phyloP scores from a whole-genome alignment of 2,797 vertebrate genomes.

The Cirrhinus mrigala region DNA sequence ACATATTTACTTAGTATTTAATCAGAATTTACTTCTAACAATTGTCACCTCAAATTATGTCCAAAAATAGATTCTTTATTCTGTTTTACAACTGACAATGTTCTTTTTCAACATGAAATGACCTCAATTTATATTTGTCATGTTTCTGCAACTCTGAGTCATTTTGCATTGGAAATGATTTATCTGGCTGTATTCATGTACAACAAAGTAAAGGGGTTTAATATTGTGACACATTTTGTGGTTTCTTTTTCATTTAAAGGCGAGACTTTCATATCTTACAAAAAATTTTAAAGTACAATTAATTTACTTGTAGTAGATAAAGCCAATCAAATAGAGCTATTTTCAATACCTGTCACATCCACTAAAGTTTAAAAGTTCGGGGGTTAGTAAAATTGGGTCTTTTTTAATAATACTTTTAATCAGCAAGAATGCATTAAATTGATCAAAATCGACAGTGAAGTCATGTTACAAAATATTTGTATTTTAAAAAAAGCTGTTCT shows the following conservation, averaged over 20 bases:
- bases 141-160: not conserved
- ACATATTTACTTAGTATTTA: not conserved
- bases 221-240: conserved; percentile 36
- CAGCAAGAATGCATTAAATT: no score
- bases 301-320: no score
- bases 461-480: no score
- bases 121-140: not conserved
- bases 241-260: not conserved
- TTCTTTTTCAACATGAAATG: not conserved
- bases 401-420: no score
- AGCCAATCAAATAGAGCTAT: no score
- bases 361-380: no score
- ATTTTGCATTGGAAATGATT: conserved; percentile 16
- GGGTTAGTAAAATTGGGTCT: no score
- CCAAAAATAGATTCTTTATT: not conserved
- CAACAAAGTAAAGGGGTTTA: conserved; percentile 37
- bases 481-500: no score
- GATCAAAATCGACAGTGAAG: no score
- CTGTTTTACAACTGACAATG: not conserved
- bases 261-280: not conserved
- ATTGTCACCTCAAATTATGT: not conserved
- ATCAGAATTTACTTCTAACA: not conserved
- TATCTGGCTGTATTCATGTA: conserved; percentile 29
- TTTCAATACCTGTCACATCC: no score
- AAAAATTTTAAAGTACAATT: not conserved